These are phyloP conservation scores for Lycophotia porphyrea DNA, from an alignment of 2,888 invertebrate genomes.

Conservation along the genomic window DNA sequence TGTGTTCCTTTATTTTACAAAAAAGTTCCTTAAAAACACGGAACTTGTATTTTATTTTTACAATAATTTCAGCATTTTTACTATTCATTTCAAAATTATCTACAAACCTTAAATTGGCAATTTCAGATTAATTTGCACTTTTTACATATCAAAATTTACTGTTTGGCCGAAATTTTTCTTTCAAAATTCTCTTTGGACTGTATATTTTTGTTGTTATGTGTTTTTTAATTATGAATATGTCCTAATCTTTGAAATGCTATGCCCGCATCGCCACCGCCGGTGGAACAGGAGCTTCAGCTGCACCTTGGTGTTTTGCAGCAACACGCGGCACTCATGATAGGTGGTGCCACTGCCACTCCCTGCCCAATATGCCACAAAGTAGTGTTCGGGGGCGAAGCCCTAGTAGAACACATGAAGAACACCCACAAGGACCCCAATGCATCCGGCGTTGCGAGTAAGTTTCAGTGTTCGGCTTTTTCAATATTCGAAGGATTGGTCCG, in stretches of 20 bases:
- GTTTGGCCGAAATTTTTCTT: constrained; percentile 73
- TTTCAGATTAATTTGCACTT: constrained; percentile 47
- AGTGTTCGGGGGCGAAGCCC: constrained; percentile 97
- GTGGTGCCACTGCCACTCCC: constrained; percentile 97
- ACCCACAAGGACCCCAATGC: constrained; percentile 98
- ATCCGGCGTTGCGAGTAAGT: constrained; percentile 97
- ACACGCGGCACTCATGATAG: constrained; percentile 97
- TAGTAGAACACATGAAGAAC: constrained; percentile 99
- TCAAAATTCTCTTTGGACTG: constrained; percentile 79
- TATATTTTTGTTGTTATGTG: constrained; percentile 70
- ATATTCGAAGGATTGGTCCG: constrained; percentile 59
- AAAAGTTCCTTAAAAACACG: constrained; percentile 12
- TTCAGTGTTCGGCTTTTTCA: constrained; percentile 74
- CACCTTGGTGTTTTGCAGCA: constrained; percentile 98
- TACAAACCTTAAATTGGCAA: constrained; percentile 37
- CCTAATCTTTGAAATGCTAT: constrained; percentile 88
- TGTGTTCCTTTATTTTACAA: constrained; percentile 2
- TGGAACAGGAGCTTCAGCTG: constrained; percentile 95
- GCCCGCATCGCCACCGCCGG: constrained; percentile 86
- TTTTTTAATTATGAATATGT: constrained; percentile 77
- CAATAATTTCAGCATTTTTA: constrained; percentile 43
- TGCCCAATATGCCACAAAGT: constrained; percentile 98
- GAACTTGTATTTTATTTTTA: constrained; percentile 27
- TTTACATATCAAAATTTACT: constrained; percentile 74
- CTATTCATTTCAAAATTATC: constrained; percentile 59